Base-by-base conservation (phyloP, 2,797 vertebrate genomes). In the Australoheros facetus region DNA sequence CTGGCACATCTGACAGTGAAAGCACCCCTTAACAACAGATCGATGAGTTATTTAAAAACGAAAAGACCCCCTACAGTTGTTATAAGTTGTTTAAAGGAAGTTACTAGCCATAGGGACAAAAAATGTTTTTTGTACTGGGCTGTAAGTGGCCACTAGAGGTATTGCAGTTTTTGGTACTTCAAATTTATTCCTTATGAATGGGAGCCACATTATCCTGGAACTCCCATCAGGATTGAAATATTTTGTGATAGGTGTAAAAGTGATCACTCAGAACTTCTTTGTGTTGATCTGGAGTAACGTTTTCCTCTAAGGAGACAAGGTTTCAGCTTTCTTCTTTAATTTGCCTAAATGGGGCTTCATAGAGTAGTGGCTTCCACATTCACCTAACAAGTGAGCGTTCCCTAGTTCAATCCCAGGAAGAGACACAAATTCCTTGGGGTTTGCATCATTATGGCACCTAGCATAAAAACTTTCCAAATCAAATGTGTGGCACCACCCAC, bases 391-490 rank as follows among this genome's bases (percentile, higher is more conserved):
- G 37, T 39, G 37, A 11, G 37, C 11, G 10, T 7, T 64, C 34
- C 59, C 59, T 2, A 0, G 0, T 42, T 62, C 13, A 64, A 10
- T 21, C 13, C 37, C 26, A 37, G 59, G 21, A 64, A 16, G 37
- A 45, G 21, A 64, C 60, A 64, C 60, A 42, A 64, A 64, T 42
- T 42, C 37, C 42, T 64, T 42, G 39, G 37, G 13, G 34, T 62
- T 62, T 2, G 34, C 37, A 42, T 42, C 59, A 16, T 21, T 16
- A 42, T 23, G 59, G 59, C 59, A 62, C 59, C 59, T 62, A 21
- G 12, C 60, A 64, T 0, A 42, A 13, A 13, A 42, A 42, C 12
- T 11, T 37, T 9, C 34, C 39, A 62, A 62, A 1, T 64, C 59
- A 64, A 42, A 26, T 8, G 13, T 42, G 13, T 42, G 23, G 37